Evolutionary conservation across 2,113 vertebrate species (phyloP).

Genomic region (Spheniscus mendiculus): DNA sequence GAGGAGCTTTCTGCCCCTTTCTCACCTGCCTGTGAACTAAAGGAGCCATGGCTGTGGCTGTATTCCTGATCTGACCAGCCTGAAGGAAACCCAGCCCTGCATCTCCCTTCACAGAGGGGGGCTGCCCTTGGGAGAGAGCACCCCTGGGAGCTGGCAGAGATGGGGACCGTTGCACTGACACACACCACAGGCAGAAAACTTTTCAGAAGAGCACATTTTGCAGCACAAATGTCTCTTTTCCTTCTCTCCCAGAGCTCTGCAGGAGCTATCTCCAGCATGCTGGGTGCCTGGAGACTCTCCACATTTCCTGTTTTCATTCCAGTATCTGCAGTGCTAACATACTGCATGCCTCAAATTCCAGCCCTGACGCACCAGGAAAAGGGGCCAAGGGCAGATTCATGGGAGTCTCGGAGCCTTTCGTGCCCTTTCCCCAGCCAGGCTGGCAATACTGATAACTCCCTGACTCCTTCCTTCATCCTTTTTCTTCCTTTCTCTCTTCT

Average conservation of each 20-base stretch:
- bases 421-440: neutral
- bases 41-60: neutral
- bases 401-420: neutral
- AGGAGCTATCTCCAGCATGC: neutral
- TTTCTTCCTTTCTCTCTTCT: neutral
- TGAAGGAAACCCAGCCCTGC: neutral
- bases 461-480: neutral
- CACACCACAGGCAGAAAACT: neutral
- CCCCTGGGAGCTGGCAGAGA: neutral
- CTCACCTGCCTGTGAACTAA: neutral
- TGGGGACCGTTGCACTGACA: neutral
- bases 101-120: neutral
- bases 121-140: neutral
- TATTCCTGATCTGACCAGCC: neutral
- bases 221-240: neutral
- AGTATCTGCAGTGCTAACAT: neutral
- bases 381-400: slow-evolving; percentile 5
- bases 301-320: slow-evolving; percentile 54
- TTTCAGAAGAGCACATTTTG: neutral
- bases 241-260: neutral
- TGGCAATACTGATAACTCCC: neutral
- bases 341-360: neutral
- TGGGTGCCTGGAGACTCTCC: neutral
- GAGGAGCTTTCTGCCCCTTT: neutral
- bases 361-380: neutral